phyloP scores from a whole-genome alignment of 2,113 vertebrate species.

The Orcinus orca region DNA sequence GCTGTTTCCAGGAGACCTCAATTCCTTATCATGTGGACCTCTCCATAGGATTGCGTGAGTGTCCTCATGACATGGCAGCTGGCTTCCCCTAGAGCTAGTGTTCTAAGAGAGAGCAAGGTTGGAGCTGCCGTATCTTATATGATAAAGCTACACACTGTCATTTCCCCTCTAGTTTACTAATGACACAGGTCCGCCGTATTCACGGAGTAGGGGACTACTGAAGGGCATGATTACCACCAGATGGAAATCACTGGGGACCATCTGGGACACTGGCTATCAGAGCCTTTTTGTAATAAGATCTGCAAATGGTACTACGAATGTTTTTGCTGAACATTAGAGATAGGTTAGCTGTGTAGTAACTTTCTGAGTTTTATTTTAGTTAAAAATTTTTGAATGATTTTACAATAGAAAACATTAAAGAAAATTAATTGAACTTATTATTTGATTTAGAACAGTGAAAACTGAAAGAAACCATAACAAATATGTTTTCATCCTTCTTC shows the following conservation, averaged over 20 bases:
- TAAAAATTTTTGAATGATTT: neutral
- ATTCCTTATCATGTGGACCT: neutral
- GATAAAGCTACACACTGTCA: neutral
- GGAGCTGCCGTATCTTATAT: neutral
- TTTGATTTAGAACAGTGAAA: neutral
- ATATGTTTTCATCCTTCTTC: constrained; percentile 4
- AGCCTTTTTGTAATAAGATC: constrained; percentile 4
- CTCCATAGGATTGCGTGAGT: neutral
- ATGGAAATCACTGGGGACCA: neutral
- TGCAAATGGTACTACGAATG: neutral
- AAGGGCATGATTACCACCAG: neutral
- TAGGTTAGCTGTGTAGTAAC: neutral
- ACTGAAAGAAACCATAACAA: neutral
- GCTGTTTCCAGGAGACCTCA: neutral
- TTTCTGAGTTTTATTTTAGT: neutral
- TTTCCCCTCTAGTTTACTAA: neutral
- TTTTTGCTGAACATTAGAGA: neutral
- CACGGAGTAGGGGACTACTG: neutral
- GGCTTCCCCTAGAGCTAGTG: neutral
- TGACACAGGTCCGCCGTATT: neutral
- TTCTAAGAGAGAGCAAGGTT: neutral
- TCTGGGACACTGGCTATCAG: neutral
- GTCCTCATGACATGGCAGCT: neutral
- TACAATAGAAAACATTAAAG: neutral
- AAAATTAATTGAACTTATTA: neutral